Base-by-base conservation (phyloP, 2,113 vertebrate species). In the Pelodiscus sinensis region DNA sequence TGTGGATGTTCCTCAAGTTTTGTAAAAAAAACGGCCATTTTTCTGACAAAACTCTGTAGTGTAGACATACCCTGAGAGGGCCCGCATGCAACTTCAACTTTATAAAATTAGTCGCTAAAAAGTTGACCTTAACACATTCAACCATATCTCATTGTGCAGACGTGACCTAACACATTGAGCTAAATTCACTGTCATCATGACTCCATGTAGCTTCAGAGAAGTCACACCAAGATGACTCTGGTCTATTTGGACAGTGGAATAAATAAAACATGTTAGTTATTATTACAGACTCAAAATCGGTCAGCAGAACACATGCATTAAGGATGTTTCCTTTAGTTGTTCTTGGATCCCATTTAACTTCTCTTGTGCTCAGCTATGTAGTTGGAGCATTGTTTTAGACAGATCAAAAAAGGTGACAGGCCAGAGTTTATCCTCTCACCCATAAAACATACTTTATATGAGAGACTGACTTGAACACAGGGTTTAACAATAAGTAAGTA, bases 401-500 rank as follows among this genome's bases (percentile, higher is more conserved):
- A 9, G 18, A 54, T 82, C 84, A 80, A 29, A 58, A 79, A 44
- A 2, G 13, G 27, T 44, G 12, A 31, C 6, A 10, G 38, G 25
- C 35, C 21, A 80, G n/a, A 16, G 82, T 31, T 24, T 56, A 79
- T 52, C 54, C 81, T 5, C 91, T 89, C 31, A 84, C 87, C 92
- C 84, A 44, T 24, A 51, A 77, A 77, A 85, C 2, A 1, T 87
- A 89, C 21, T 55, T 27, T 92, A 60, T 3, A 44, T 11, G 21
- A 50, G 24, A 44, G 73, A 50, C 27, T 31, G 62, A 16, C 22
- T 25, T 5, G 11, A 44, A 24, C 35, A 22, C 44, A 88, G n/a
- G 60, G 81, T 82, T 93, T 87, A 81, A 21, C 82, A 84, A 44
- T 29, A 83, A 89, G 10, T 68, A 80, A 27, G 2, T 51, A 90